phyloP scores from a whole-genome alignment of 1,140 invertebrate genomes.

The Cotesia glomerata region DNA sequence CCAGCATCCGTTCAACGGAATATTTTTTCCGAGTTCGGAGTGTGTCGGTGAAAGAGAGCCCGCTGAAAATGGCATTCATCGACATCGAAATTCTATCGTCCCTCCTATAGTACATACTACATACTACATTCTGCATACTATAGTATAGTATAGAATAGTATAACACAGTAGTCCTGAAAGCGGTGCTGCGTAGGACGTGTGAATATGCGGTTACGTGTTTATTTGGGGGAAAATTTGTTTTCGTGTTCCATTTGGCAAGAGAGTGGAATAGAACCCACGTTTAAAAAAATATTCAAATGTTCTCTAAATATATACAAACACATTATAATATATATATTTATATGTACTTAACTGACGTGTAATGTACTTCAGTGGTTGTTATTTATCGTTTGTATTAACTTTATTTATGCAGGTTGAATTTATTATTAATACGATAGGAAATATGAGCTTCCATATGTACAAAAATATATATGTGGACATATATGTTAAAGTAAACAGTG shows the following conservation, averaged over 20 bases:
- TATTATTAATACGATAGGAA: too few species aligned
- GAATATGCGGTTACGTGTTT: slow-evolving; percentile 19
- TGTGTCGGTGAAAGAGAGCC: background rate
- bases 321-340: background rate
- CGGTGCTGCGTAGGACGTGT: background rate
- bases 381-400: too few species aligned
- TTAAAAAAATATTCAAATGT: background rate
- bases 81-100: slow-evolving; percentile 17
- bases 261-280: background rate
- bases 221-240: slow-evolving; percentile 9
- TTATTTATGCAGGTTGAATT: too few species aligned
- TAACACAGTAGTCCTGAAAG: background rate
- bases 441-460: too few species aligned
- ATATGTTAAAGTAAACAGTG: too few species aligned
- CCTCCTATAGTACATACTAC: too few species aligned
- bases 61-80: slow-evolving; percentile 10
- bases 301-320: background rate
- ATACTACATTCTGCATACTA: too few species aligned
- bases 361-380: too few species aligned
- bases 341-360: too few species aligned
- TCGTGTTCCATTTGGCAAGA: slow-evolving; percentile 10
- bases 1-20: too few species aligned
- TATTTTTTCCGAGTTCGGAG: background rate
- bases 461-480: too few species aligned
- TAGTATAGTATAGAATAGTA: too few species aligned